phyloP scores from a whole-genome alignment of 2,888 invertebrate genomes.

The Dolichopus griseipennis region DNA sequence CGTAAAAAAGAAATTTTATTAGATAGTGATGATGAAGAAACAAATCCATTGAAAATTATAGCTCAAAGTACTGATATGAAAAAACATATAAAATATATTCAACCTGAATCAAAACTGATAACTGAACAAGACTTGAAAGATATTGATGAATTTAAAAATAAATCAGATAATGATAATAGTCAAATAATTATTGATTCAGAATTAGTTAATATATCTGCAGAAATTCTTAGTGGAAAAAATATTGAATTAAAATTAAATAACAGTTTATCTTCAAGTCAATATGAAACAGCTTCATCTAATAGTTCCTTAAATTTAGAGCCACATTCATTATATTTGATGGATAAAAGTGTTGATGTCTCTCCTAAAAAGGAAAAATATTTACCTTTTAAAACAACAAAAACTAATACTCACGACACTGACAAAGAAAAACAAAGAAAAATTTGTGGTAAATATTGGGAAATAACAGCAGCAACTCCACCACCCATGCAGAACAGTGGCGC shows the following conservation, averaged over 20 bases:
- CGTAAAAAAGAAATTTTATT: slow-evolving; percentile 34
- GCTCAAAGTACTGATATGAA: slow-evolving; percentile 36
- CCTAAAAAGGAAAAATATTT: slow-evolving; percentile 32
- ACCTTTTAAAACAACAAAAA: slow-evolving; percentile 38
- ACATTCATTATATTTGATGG: slow-evolving; percentile 36
- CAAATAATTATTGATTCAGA: slow-evolving; percentile 25
- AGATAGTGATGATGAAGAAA: slow-evolving; percentile 36
- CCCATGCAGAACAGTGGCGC: slow-evolving; percentile 32
- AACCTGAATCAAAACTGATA: slow-evolving; percentile 30
- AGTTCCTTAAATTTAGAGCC: slow-evolving; percentile 28
- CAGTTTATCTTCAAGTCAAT: too few species aligned
- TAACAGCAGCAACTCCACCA: slow-evolving; percentile 41
- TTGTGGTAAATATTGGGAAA: slow-evolving; percentile 37
- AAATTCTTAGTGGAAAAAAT: too few species aligned
- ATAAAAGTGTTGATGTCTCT: slow-evolving; percentile 24
- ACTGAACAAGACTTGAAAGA: slow-evolving; percentile 36
- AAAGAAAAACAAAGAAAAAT: slow-evolving; percentile 35
- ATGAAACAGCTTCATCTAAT: slow-evolving; percentile 22
- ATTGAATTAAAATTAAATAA: slow-evolving; percentile 11
- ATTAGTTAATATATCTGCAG: background rate
- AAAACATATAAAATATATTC: slow-evolving; percentile 30
- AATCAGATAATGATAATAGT: slow-evolving; percentile 1
- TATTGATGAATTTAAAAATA: slow-evolving; percentile 24
- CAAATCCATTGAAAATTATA: slow-evolving; percentile 37
- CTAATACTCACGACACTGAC: slow-evolving; percentile 38